Evolutionary conservation across 2,113 vertebrate genomes (phyloP).

Genomic region (Podocnemis expansa): DNA sequence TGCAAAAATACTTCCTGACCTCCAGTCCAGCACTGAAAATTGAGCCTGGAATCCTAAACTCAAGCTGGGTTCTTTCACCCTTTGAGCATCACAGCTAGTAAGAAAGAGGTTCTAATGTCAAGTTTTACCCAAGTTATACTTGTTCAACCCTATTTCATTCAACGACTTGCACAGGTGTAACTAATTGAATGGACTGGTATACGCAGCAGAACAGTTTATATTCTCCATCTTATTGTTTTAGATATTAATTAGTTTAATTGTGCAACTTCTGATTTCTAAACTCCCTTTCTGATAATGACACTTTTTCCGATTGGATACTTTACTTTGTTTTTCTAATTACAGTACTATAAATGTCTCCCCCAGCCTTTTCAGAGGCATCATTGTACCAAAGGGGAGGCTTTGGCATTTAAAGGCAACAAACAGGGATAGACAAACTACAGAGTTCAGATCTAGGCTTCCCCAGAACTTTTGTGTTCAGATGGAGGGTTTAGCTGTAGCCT

Average conservation of each 20-base stretch:
- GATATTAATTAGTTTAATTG: not conserved
- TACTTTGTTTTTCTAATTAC: not conserved
- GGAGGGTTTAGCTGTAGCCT: not conserved
- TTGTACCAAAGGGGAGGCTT: not conserved
- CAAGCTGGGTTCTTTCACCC: not conserved
- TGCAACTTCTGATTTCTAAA: too few species aligned
- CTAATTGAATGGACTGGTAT: not conserved
- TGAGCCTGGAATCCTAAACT: not conserved
- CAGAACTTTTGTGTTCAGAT: not conserved
- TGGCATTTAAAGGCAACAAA: not conserved
- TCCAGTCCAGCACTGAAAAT: not conserved
- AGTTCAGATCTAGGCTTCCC: not conserved
- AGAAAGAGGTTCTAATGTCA: not conserved
- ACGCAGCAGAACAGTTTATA: too few species aligned
- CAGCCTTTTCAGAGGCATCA: not conserved
- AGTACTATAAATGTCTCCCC: not conserved
- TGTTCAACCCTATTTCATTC: not conserved
- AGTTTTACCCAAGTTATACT: not conserved
- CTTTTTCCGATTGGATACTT: not conserved
- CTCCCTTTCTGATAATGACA: accelerated
- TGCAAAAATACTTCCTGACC: not conserved
- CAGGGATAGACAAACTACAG: not conserved
- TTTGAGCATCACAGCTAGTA: not conserved
- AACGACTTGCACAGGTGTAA: not conserved
- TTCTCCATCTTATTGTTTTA: accelerated